These are phyloP conservation scores for Bostrychus sinensis DNA, from an alignment of 2,113 vertebrate species.

Conservation along the genomic window DNA sequence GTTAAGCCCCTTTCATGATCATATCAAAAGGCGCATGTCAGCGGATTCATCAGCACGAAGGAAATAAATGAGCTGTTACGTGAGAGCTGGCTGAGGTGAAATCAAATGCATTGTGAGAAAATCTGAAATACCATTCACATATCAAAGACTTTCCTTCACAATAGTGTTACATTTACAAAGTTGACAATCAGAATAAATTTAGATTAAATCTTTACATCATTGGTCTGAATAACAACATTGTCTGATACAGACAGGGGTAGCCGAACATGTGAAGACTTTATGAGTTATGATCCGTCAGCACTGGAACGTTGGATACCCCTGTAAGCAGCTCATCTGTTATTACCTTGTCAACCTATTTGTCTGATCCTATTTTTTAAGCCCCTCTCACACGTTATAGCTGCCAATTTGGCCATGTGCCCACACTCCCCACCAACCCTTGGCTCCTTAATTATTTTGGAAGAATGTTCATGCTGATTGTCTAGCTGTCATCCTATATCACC, in stretches of 20 bases:
- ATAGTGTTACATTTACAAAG: slow-evolving; percentile 1
- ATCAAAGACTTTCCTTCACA: neutral
- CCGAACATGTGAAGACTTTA: slow-evolving; percentile 17
- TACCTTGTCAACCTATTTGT: slow-evolving; percentile 67
- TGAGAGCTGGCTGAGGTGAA: slow-evolving; percentile 2
- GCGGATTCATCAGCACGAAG: slow-evolving; percentile 8
- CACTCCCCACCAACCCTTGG: slow-evolving; percentile 44
- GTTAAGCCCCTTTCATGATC: slow-evolving; percentile 22
- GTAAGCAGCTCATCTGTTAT: slow-evolving; percentile 51
- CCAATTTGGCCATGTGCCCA: slow-evolving; percentile 44
- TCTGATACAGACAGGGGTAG: slow-evolving; percentile 10
- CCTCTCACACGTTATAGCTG: slow-evolving; percentile 38
- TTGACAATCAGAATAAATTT: slow-evolving; percentile 43
- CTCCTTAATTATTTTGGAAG: slow-evolving; percentile 76
- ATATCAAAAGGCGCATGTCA: slow-evolving; percentile 1
- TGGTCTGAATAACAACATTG: slow-evolving; percentile 39
- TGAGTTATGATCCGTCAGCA: slow-evolving; percentile 41
- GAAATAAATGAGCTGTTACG: neutral
- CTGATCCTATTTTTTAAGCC: slow-evolving; percentile 24
- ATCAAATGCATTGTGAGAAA: neutral
- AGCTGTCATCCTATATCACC: slow-evolving; percentile 67
- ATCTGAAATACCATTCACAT: neutral
- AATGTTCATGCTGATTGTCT: slow-evolving; percentile 69
- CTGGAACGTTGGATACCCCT: slow-evolving; percentile 27
- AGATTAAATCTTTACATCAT: slow-evolving; percentile 27